Evolutionary conservation across 2,888 invertebrate species (phyloP).

Genomic region (Thereva nobilitata): DNA sequence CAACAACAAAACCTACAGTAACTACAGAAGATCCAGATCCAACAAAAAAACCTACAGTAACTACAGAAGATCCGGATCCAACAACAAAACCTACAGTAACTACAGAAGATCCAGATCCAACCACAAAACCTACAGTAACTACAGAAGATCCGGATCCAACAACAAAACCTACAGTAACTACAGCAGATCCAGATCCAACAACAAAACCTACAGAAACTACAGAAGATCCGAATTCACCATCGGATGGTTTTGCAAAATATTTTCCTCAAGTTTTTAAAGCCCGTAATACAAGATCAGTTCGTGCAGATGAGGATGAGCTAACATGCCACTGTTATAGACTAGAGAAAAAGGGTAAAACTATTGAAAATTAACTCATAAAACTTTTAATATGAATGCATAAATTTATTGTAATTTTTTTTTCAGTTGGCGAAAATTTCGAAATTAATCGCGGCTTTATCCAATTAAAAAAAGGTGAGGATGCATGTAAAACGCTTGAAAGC

Average conservation of each 20-base stretch:
- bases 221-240: constrained; percentile 1
- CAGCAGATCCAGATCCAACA: constrained; percentile 9
- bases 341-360: constrained; percentile 9
- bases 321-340: constrained; percentile 10
- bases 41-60: not conserved
- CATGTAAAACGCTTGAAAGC: not conserved
- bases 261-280: constrained; percentile 15
- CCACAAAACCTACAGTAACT: not conserved
- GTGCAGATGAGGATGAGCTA: not conserved
- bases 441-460: constrained; percentile 1
- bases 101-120: not conserved
- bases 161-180: not conserved
- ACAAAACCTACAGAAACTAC: not conserved
- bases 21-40: not conserved
- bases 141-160: not conserved
- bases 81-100: not conserved
- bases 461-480: not conserved
- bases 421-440: not conserved
- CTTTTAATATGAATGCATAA: not conserved
- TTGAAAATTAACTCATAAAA: not conserved
- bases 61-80: not conserved
- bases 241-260: not conserved
- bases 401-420: not conserved
- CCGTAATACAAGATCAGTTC: not conserved
- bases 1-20: not conserved